phyloP scores from a whole-genome alignment of 2,797 vertebrate genomes.

The Xiphorhynchus erythropygius region DNA sequence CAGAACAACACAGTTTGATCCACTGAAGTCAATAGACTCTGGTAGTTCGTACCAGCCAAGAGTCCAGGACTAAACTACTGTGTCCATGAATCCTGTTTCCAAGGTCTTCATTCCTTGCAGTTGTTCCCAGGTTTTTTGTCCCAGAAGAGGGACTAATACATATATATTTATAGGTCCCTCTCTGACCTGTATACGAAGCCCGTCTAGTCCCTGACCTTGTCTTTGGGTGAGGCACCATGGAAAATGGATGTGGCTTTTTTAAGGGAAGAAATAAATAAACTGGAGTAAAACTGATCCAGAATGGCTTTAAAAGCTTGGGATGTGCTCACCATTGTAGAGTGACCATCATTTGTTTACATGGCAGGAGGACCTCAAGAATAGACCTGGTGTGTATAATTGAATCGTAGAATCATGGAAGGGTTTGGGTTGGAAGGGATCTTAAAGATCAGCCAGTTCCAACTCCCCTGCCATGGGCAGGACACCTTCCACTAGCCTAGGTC shows the following conservation, averaged over 20 bases:
- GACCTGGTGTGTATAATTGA: background rate
- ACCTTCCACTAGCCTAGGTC: background rate
- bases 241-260: background rate
- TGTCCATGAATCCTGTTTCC: background rate
- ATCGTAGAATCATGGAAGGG: background rate
- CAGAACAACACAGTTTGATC: background rate
- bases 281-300: background rate
- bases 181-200: background rate
- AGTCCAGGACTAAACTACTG: background rate
- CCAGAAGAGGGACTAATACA: background rate
- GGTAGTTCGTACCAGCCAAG: background rate
- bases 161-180: background rate
- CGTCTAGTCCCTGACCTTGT: background rate
- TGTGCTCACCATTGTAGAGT: background rate
- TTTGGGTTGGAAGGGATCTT: background rate
- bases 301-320: background rate
- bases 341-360: background rate
- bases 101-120: background rate
- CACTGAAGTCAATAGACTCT: background rate
- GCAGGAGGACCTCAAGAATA: background rate
- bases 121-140: background rate
- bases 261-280: background rate
- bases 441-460: background rate
- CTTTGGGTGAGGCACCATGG: background rate
- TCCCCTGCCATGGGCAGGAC: background rate